Base-by-base conservation (phyloP, 2,888 invertebrate genomes). In the Cephalotes varians region DNA sequence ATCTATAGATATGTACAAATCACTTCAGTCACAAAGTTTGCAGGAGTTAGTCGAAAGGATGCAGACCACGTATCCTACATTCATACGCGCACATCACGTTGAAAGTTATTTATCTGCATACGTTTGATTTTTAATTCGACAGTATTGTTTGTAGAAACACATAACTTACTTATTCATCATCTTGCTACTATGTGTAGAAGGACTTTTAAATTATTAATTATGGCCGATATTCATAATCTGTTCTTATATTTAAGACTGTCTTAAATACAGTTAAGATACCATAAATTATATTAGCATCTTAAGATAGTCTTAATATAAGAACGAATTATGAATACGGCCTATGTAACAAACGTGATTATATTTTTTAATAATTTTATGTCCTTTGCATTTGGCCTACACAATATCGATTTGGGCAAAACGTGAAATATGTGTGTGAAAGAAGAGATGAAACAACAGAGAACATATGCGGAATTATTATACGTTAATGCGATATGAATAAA, bases 41-140 rank as follows among this genome's bases (percentile, higher is more conserved):
- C 28, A n/a, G 15, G 40, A 67, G 54, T 76, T n/a, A n/a, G 37
- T 44, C 40, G 28, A 40, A 65, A 54, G 76, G 54, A 54, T 65
- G 37, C 40, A 21, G 21, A 54, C 54, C 18, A 28, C 40, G 67
- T 31, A n/a, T 1, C 18, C 40, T 28, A 40, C 18, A 37, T 40
- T 56, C 9, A 15, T 31, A 47, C 54, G 15, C 54, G 18, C 40
- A 28, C 37, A 49, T 54, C 40, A 47, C 56, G 18, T n/a, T 40
- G 12, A 40, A 1, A 40, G 40, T n/a, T n/a, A n/a, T n/a, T n/a
- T 40, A 40, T 12, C 31, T 67, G 40, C 54, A 51, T 40, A 54
- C 51, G 37, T 51, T 62, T 64, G 64, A 76, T 64, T 64, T 21
- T 65, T n/a, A 64, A 65, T 37, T 37, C 9, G 9, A 37, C 37